Base-by-base conservation (phyloP, 2,797 vertebrate species). In the Euthynnus affinis region DNA sequence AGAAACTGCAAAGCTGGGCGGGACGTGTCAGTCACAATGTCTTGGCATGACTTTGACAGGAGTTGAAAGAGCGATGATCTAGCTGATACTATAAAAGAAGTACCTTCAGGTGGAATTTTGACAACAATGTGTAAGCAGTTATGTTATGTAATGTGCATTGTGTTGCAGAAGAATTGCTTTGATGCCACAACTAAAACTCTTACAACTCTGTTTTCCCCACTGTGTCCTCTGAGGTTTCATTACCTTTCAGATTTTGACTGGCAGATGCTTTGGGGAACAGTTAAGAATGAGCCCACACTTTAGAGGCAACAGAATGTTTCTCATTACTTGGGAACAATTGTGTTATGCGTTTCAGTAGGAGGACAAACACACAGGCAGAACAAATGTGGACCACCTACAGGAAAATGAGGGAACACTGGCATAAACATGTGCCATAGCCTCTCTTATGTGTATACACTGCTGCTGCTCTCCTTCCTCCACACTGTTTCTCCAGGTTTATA, bases 321-420 rank as follows among this genome's bases (percentile, higher is more conserved):
- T 90, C 80, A 74, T 89, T 85, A 91, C 74, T 89, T 71, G 60
- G 73, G 87, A 85, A 88, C 64, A 66, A 76, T 48, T 71, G 74
- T 61, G 25, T 60, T 77, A 42, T 71, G 78, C 74, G 88, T 88
- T 82, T 83, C 72, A 84, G 88, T 77, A 73, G 88, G 78, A 89
- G 75, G 81, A 89, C 88, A 88, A 84, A 88, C 78, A 81, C 80
- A 74, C 63, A 78, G 48, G 57, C 64, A n/a, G 60, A 89, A 87
- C 78, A 89, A 90, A 87, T 73, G 84, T 90, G 83, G 87, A 87
- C 89, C 86, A 86, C 85, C 84, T 84, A 88, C 85, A 90, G 53
- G 58, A 67, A 84, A 78, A 77, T 58, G 62, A 81, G 71, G 76
- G 73, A 89, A 84, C 51, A 22, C 48, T 74, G 82, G 70, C 49